Percentiles rank a stretch among this genome's conserved stretches.
These are phyloP conservation scores for Eolophus roseicapilla DNA, from an alignment of 2,113 vertebrate genomes.

Conservation along the genomic window DNA sequence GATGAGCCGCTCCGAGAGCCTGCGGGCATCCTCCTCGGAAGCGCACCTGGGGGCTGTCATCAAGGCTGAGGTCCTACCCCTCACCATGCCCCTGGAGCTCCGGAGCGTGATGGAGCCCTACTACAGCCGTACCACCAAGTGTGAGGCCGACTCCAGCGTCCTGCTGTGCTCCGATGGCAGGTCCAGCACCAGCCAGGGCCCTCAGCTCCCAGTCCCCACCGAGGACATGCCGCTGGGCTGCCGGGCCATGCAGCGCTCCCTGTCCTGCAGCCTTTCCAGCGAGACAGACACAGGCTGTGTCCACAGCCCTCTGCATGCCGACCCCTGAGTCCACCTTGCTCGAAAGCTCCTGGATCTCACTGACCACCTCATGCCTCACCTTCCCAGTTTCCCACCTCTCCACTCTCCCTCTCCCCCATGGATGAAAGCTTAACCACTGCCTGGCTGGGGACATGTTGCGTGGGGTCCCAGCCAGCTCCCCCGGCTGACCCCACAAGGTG, in stretches of 20 bases:
- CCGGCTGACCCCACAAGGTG: background rate
- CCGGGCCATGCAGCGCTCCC: conserved; percentile 44
- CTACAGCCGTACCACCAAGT: conserved; percentile 89
- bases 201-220: background rate
- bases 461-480: background rate
- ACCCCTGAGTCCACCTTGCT: conserved; percentile 24
- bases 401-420: background rate
- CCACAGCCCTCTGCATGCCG: conserved; percentile 49
- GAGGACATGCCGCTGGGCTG: conserved; percentile 56
- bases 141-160: conserved; percentile 94
- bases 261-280: conserved; percentile 34
- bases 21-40: background rate
- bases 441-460: background rate
- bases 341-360: background rate
- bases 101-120: conserved; percentile 67
- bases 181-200: background rate
- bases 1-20: conserved; percentile 68
- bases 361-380: conserved; percentile 41
- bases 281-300: conserved; percentile 28
- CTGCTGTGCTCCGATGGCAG: conserved; percentile 83
- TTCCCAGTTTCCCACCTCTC: background rate
- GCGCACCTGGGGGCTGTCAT: conserved; percentile 24
- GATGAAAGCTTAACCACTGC: background rate
- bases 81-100: conserved; percentile 62
- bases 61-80: conserved; percentile 76